Percentiles rank a stretch among this genome's conserved stretches.
Evolutionary conservation across 2,888 invertebrate species (phyloP).

Genomic region (Parnassius orleans): DNA sequence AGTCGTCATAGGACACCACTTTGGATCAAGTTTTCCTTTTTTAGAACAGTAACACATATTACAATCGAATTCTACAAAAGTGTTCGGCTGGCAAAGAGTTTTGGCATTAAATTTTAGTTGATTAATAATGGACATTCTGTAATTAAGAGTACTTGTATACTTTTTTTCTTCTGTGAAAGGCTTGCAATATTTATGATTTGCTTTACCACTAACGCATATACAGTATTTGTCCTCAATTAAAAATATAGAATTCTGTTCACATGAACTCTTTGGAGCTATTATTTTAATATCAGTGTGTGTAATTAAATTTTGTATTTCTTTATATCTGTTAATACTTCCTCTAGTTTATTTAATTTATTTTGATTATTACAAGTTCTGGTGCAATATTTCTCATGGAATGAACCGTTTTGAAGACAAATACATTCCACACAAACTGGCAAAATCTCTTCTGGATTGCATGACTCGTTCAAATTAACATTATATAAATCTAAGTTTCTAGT

Average conservation of each 20-base stretch:
- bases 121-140: slow-evolving; percentile 27
- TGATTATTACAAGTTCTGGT: slow-evolving; percentile 53
- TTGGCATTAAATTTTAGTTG: slow-evolving; percentile 41
- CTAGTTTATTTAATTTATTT: slow-evolving; percentile 55
- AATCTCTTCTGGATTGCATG: slow-evolving; percentile 58
- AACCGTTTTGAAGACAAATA: slow-evolving; percentile 53
- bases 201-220: slow-evolving; percentile 56
- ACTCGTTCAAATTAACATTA: slow-evolving; percentile 38
- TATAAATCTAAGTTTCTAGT: slow-evolving; percentile 41
- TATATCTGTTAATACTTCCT: slow-evolving; percentile 48
- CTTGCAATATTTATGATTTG: slow-evolving; percentile 51
- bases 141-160: slow-evolving; percentile 13
- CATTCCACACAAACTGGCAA: slow-evolving; percentile 63
- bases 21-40: slow-evolving; percentile 59
- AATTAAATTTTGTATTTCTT: slow-evolving; percentile 37
- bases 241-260: slow-evolving; percentile 54
- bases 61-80: slow-evolving; percentile 65
- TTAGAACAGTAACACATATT: slow-evolving; percentile 69
- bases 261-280: slow-evolving; percentile 35
- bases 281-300: slow-evolving; percentile 44
- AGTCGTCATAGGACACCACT: slow-evolving; percentile 72
- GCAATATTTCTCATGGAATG: slow-evolving; percentile 51
- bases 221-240: slow-evolving; percentile 54
- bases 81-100: slow-evolving; percentile 56
- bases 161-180: slow-evolving; percentile 24